These are phyloP conservation scores for Eurois occulta DNA, from an alignment of 2,888 invertebrate species.

Conservation along the genomic window DNA sequence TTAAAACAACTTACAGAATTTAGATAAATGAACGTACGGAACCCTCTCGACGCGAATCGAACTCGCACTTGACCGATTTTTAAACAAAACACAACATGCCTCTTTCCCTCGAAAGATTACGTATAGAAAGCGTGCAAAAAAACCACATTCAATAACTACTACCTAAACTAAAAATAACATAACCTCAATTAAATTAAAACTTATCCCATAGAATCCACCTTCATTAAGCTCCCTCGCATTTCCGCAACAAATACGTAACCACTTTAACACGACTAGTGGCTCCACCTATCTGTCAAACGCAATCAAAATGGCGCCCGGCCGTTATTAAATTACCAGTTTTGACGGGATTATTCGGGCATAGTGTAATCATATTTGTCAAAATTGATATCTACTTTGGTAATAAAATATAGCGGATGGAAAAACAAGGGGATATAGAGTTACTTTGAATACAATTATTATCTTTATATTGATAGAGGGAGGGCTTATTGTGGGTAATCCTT, in stretches of 20 bases:
- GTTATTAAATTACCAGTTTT: constrained; percentile 72
- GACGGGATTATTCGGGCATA: constrained; percentile 66
- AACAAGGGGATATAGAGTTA: constrained; percentile 62
- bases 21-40: too few species aligned
- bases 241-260: constrained; percentile 8
- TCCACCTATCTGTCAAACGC: constrained; percentile 62
- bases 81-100: too few species aligned
- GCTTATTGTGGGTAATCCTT: constrained; percentile 32
- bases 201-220: not conserved
- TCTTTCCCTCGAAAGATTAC: too few species aligned
- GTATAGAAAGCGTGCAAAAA: too few species aligned
- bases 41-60: too few species aligned
- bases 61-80: too few species aligned
- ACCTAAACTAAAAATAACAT: not conserved
- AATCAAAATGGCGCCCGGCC: constrained; percentile 67
- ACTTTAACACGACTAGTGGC: constrained; percentile 41
- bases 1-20: too few species aligned
- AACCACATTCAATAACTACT: too few species aligned
- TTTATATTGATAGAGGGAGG: constrained; percentile 32
- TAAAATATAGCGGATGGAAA: constrained; percentile 66
- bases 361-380: constrained; percentile 74
- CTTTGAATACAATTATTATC: constrained; percentile 54
- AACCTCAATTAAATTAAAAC: constrained; percentile 12
- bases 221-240: not conserved
- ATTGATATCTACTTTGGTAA: constrained; percentile 73